Conservation (phyloP, 2,888 invertebrate species). For the Adela reaumurella region DNA sequence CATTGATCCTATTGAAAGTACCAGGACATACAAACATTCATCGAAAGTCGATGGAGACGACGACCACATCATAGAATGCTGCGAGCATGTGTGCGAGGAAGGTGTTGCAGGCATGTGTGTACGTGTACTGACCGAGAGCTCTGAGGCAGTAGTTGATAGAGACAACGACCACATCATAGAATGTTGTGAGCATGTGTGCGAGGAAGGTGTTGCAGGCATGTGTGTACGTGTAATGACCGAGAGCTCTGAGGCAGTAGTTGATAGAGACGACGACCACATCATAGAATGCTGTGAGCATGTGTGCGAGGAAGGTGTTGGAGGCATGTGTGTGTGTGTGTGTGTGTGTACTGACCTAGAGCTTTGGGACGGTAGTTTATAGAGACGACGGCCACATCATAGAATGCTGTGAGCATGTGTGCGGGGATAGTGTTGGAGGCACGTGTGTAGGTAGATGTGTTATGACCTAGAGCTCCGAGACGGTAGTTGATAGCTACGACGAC, state of each 20-base stretch:
- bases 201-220: slow-evolving; percentile 91
- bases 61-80: slow-evolving; percentile 75
- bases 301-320: slow-evolving; percentile 86
- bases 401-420: slow-evolving; percentile 82
- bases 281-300: slow-evolving; percentile 85
- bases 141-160: slow-evolving; percentile 92
- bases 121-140: slow-evolving; percentile 79
- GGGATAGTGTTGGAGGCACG: slow-evolving; percentile 91
- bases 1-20: too few species aligned
- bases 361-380: slow-evolving; percentile 92
- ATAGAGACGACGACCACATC: slow-evolving; percentile 89
- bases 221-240: slow-evolving; percentile 77
- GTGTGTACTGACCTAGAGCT: slow-evolving; percentile 80
- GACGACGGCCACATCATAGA: slow-evolving; percentile 89
- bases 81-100: slow-evolving; percentile 78
- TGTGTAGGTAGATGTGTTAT: slow-evolving; percentile 74
- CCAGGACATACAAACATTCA: too few species aligned
- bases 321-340: slow-evolving; percentile 82
- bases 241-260: slow-evolving; percentile 89
- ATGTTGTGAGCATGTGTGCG: slow-evolving; percentile 82
- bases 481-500: slow-evolving; percentile 84
- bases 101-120: slow-evolving; percentile 72
- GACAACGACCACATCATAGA: slow-evolving; percentile 89
- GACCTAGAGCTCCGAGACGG: slow-evolving; percentile 74
- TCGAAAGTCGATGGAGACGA: slow-evolving; percentile 84